Evolutionary conservation across 1,140 invertebrate species (phyloP).

Genomic region (Sycobia sp.): DNA sequence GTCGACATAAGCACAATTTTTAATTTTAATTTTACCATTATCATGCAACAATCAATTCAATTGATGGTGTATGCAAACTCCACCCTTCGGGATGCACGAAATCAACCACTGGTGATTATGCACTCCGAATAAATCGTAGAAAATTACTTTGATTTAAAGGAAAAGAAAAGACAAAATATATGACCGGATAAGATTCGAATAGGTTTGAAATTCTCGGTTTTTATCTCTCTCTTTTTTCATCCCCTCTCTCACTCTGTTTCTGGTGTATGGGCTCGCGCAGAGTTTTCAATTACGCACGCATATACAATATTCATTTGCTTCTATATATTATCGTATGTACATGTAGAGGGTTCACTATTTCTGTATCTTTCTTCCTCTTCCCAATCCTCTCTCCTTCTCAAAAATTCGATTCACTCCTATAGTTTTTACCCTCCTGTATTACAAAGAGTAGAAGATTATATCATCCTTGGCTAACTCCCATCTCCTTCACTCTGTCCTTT

Average conservation of each 20-base stretch:
- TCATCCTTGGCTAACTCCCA: slow-evolving; percentile 18
- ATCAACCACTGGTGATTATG: too few relatives aligned
- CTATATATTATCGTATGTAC: slow-evolving; percentile 10
- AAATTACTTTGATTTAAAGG: too few relatives aligned
- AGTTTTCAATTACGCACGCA: slow-evolving; percentile 28
- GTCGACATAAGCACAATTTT: too few relatives aligned
- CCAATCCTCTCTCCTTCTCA: not conserved
- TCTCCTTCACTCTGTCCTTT: slow-evolving; percentile 9
- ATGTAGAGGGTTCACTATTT: too few relatives aligned
- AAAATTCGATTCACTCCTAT: slow-evolving; percentile 33
- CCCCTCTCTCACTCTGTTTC: not conserved
- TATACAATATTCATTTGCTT: slow-evolving; percentile 30
- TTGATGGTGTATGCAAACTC: too few relatives aligned
- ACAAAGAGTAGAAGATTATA: slow-evolving; percentile 38
- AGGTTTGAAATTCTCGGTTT: too few relatives aligned
- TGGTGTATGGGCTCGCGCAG: not conserved
- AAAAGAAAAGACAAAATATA: too few relatives aligned
- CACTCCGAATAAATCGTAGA: too few relatives aligned
- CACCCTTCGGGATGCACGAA: too few relatives aligned
- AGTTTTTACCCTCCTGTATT: slow-evolving; percentile 37
- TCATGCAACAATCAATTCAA: too few relatives aligned
- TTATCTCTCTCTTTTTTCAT: not conserved
- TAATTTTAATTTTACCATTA: too few relatives aligned
- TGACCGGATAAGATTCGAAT: slow-evolving; percentile 12
- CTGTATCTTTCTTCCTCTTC: not conserved